These are phyloP conservation scores for Erpobdella octoculata DNA, from an alignment of 2,888 invertebrate species.

Conservation along the genomic window DNA sequence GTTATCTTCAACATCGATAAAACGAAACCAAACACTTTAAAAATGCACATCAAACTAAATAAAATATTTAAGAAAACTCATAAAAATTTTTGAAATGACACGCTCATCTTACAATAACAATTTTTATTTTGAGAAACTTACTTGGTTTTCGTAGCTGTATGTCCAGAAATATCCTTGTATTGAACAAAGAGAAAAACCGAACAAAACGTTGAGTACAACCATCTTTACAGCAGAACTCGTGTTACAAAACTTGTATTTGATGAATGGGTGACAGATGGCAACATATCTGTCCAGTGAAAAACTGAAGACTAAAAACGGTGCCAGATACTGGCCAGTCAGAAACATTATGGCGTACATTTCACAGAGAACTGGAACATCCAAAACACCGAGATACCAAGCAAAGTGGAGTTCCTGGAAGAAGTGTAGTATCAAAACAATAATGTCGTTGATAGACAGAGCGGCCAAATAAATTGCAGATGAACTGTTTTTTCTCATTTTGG, in stretches of 20 bases:
- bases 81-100: no score
- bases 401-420: constrained; percentile 46
- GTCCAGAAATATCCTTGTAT: constrained; percentile 10
- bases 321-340: constrained; percentile 46
- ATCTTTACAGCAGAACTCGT: constrained; percentile 42
- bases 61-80: no score
- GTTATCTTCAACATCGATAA: no score
- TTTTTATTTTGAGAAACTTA: no score
- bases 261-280: constrained; percentile 42
- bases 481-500: constrained; percentile 46
- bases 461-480: constrained; percentile 51
- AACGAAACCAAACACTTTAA: no score
- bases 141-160: not conserved
- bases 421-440: constrained; percentile 44
- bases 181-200: constrained; percentile 1
- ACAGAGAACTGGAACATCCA: constrained; percentile 43
- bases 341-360: constrained; percentile 45
- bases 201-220: not conserved
- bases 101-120: no score
- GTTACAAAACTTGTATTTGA: constrained; percentile 47
- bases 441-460: constrained; percentile 46
- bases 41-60: no score
- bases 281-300: constrained; percentile 50
- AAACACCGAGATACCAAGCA: constrained; percentile 46
- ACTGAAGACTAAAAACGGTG: constrained; percentile 49